Base-by-base conservation (phyloP, 1,140 invertebrate species). In the Dolichoris vasculosae region DNA sequence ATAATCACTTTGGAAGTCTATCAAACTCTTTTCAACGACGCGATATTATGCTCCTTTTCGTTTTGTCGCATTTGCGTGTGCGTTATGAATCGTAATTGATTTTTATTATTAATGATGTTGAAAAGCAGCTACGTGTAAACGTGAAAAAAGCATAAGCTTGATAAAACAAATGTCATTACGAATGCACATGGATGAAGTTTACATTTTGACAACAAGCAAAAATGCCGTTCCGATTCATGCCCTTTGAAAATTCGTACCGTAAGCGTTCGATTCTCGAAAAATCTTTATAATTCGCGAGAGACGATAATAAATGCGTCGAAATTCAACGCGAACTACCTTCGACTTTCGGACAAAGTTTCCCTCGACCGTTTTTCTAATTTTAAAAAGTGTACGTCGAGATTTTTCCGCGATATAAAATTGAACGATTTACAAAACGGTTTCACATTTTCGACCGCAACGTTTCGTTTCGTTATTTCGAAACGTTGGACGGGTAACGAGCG, bases 121-220 rank as follows among this genome's bases (percentile, higher is more conserved):
- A 77, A 55, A 77, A 77, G 55, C 77, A 63, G 55, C 51, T 46
- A 78, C 26, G 20, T 63, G 35, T 11, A 26, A 38, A 2, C 30
- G 51, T n/a, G 35, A 59, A 75, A 48, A 71, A 82, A 71, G 64
- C 64, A 23, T 26, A 71, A 83, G 71, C 46, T 83, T 46, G 43
- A 43, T 32, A 43, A 30, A 26, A 71, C 35, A 48, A 80, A n/a
- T 32, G 6, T 67, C 26, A 1, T 8, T 64, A n/a, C 9, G 38
- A 64, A n/a, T 80, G 78, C 4, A 48, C 26, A 67, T 40, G 2
- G n/a, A 7, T 4, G 64, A 80, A 17, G 30, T 40, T 46, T 9
- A 79, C 38, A 40, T 46, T 43, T 80, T 17, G 32, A 71, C n/a
- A 26, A 48, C 38, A 32, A 77, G 75, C 43, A 75, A 46, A 13